Conservation (phyloP, 1,140 invertebrate species). For the Drosophila saltans region DNA sequence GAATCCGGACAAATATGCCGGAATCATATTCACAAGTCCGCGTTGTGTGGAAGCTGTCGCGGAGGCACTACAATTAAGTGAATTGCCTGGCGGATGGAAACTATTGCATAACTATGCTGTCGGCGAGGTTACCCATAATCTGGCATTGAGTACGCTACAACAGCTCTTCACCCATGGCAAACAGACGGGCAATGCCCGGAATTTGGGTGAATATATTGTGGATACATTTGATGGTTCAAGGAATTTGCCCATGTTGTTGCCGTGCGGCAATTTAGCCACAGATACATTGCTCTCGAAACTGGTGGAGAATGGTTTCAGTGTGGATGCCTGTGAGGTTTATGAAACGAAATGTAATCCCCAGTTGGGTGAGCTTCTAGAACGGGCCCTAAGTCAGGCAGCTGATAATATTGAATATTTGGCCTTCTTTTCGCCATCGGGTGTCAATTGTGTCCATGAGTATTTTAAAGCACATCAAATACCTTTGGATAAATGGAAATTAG, state of each 20-base stretch:
- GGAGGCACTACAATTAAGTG: conserved; percentile 80
- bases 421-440: conserved; percentile 85
- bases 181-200: conserved; percentile 84
- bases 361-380: conserved; percentile 83
- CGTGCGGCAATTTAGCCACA: conserved; percentile 84
- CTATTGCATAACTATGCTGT: conserved; percentile 84
- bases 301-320: conserved; percentile 75
- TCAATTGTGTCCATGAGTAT: conserved; percentile 72
- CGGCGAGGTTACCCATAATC: conserved; percentile 84
- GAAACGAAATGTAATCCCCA: conserved; percentile 83
- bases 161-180: conserved; percentile 84
- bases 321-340: conserved; percentile 85
- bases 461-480: conserved; percentile 56
- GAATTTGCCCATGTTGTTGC: conserved; percentile 83
- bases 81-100: conserved; percentile 84
- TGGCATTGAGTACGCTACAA: conserved; percentile 83
- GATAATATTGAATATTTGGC: conserved; percentile 84
- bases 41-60: conserved; percentile 84
- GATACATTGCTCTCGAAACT: conserved; percentile 84
- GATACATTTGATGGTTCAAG: conserved; percentile 82
- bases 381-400: conserved; percentile 73
- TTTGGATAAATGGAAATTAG: conserved; percentile 72
- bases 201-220: conserved; percentile 83
- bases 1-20: conserved; percentile 83
- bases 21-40: conserved; percentile 85